Conservation (phyloP, 2,797 vertebrate species). For the Crenichthys baileyi region DNA sequence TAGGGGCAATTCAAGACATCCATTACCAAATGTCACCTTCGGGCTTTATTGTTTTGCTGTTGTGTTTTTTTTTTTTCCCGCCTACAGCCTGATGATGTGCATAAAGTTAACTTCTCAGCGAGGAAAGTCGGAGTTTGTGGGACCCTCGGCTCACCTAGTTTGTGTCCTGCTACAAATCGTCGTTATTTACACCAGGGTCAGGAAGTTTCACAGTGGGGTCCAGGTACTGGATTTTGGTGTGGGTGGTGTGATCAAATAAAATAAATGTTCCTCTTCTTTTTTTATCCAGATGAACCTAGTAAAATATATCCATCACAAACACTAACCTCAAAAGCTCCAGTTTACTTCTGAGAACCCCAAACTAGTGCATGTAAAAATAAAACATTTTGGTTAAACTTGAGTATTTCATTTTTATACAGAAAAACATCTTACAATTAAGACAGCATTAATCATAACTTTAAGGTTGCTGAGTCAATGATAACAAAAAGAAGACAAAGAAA, state of each 20-base stretch:
- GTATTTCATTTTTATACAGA: constrained; percentile 5
- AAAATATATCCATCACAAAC: neutral
- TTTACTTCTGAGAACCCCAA: neutral
- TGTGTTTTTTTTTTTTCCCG: neutral
- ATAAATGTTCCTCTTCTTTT: neutral
- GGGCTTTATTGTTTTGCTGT: neutral
- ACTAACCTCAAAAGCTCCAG: constrained; percentile 4
- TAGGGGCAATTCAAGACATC: neutral
- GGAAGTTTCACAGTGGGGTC: neutral
- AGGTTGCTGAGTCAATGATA: constrained; percentile 45
- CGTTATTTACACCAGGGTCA: neutral
- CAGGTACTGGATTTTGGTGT: too few relatives aligned
- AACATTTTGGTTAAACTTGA: neutral
- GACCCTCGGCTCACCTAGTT: neutral
- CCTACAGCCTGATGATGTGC: neutral
- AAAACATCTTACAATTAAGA: constrained; percentile 47
- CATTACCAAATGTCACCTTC: neutral
- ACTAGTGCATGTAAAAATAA: neutral
- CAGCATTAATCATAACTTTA: constrained; percentile 25
- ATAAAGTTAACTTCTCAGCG: neutral
- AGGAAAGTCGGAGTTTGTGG: neutral
- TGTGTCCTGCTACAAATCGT: neutral
- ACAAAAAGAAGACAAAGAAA: neutral
- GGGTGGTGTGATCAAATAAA: neutral
- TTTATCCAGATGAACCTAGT: neutral